Base-by-base conservation (phyloP, 2,797 vertebrate genomes). In the Danionella dracula region DNA sequence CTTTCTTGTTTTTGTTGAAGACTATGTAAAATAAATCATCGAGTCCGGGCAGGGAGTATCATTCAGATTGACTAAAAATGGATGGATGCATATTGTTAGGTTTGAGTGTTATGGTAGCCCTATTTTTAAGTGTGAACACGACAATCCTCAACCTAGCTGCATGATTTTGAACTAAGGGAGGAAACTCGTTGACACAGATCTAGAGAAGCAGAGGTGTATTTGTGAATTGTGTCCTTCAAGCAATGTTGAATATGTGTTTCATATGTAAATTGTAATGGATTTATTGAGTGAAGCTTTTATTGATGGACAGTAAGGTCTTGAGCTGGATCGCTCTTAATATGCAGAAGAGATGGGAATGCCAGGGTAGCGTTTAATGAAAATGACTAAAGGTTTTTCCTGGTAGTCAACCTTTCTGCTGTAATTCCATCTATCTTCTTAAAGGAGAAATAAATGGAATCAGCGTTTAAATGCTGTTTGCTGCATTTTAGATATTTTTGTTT, bases 191-290 rank as follows among this genome's bases (percentile, higher is more conserved):
- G n/a, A n/a, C n/a, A n/a, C 41, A 27, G 46, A 27, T 27, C 6
- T 50, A n/a, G n/a, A n/a, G n/a, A n/a, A n/a, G n/a, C n/a, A n/a
- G n/a, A n/a, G n/a, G 17, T 44, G 40, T 11, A 53, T 71, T 66
- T 59, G 56, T 27, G 32, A 10, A 15, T 13, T n/a, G 10, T 45
- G 50, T 40, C 61, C 55, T 64, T 61, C 31, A 57, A 58, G 56
- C 20, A 32, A 56, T 55, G 21, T 45, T 46, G 48, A 55, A 34
- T 51, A 56, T 51, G 57, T 5, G 61, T 68, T 71, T 75, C 50
- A 71, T 64, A 71, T 71, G 65, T 51, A 46, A 4, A 61, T 27
- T 44, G 67, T 16, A 68, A 71, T 66, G 41, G 68, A 68, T 57
- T 73, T 71, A 67, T 68, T 46, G 72, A 73, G 49, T 32, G 38